These are phyloP conservation scores for Manis javanica DNA, from an alignment of 2,797 vertebrate genomes.

Conservation along the genomic window DNA sequence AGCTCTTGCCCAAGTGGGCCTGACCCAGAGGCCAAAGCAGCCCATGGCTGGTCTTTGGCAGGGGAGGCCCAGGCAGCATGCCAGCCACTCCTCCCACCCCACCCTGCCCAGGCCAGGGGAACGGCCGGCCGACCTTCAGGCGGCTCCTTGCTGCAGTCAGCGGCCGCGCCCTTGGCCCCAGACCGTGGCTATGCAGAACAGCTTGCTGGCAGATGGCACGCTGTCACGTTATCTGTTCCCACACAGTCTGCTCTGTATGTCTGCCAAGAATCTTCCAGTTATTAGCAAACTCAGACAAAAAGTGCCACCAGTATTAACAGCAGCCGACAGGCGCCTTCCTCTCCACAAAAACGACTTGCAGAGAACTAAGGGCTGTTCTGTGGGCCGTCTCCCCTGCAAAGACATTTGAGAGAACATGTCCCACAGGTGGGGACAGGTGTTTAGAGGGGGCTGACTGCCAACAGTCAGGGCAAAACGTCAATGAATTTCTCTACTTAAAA, in stretches of 20 bases:
- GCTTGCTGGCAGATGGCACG: conserved; percentile 70
- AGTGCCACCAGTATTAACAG: conserved; percentile 56
- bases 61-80: neutral
- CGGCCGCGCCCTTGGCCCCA: neutral
- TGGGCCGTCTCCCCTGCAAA: neutral
- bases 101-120: neutral
- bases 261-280: conserved; percentile 75
- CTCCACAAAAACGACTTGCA: neutral
- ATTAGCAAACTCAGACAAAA: conserved; percentile 72
- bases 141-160: neutral
- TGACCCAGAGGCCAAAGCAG: neutral
- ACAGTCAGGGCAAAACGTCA: neutral
- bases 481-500: neutral
- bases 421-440: conserved; percentile 31
- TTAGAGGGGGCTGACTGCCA: neutral
- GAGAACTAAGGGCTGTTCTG: neutral
- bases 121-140: neutral
- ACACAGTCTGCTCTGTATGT: conserved; percentile 58
- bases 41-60: too few species aligned
- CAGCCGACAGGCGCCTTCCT: conserved; percentile 56
- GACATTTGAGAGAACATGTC: neutral
- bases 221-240: conserved; percentile 68
- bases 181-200: conserved; percentile 55
- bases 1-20: neutral
- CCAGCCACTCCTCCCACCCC: neutral